A percentile compares a stretch with the other conserved stretches of the same genome.
These are phyloP conservation scores for Deilephila porcellus DNA, from an alignment of 2,888 invertebrate genomes.

Conservation along the genomic window DNA sequence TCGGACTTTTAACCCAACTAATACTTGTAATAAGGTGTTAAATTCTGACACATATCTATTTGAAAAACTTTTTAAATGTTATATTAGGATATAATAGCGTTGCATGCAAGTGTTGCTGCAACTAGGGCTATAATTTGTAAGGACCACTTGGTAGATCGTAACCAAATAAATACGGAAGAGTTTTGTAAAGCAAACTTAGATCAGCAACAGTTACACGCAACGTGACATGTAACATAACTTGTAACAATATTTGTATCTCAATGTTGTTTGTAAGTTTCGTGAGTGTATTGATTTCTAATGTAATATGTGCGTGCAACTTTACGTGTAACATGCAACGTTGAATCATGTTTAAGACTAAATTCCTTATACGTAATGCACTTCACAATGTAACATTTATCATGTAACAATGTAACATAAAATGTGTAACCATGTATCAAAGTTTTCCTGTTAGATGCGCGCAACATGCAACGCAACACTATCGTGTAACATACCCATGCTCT, in stretches of 20 bases:
- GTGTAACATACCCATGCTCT: slow-evolving; percentile 12
- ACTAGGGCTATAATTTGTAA: not conserved
- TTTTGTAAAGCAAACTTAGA: not conserved
- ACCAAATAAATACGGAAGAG: not conserved
- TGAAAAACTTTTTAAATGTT: slow-evolving; percentile 7
- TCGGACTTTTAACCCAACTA: not conserved
- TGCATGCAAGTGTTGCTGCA: slow-evolving; percentile 13
- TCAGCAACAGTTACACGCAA: not conserved
- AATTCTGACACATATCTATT: slow-evolving; percentile 13
- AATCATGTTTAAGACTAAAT: not conserved
- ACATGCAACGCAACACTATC: slow-evolving; percentile 11
- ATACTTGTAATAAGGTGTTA: slow-evolving; percentile 21
- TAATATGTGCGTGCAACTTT: slow-evolving; percentile 5
- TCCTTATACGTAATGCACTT: not conserved
- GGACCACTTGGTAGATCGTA: too few species aligned
- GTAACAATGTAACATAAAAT: slow-evolving; percentile 24
- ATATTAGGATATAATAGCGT: not conserved
- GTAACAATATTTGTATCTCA: slow-evolving; percentile 20
- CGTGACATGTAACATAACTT: not conserved
- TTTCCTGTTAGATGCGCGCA: slow-evolving; percentile 16
- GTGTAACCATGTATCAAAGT: slow-evolving; percentile 19
- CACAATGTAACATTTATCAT: slow-evolving; percentile 7
- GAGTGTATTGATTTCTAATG: slow-evolving; percentile 16
- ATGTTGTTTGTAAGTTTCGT: slow-evolving; percentile 21
- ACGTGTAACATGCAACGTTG: not conserved